Evolutionary conservation across 2,797 vertebrate genomes (phyloP).

Genomic region (Molossus alvarezi): DNA sequence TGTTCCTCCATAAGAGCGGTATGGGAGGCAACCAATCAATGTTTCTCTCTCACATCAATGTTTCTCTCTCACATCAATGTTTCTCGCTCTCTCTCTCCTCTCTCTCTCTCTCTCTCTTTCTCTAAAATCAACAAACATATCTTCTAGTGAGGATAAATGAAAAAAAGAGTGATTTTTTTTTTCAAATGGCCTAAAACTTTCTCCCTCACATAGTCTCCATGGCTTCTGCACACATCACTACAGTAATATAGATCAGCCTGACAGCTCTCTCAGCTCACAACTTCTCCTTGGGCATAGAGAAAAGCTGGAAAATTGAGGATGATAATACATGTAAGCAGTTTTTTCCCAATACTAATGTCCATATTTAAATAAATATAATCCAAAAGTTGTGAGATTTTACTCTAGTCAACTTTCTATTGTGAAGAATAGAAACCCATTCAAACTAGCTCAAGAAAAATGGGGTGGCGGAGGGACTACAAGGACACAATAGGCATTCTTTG

Average conservation of each 20-base stretch:
- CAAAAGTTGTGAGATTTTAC: background rate
- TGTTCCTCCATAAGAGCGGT: background rate
- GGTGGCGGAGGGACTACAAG: accelerated
- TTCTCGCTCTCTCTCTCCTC: background rate
- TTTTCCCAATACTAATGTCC: background rate
- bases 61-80: background rate
- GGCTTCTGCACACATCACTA: background rate
- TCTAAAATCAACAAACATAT: background rate
- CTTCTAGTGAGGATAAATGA: background rate
- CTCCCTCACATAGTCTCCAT: background rate
- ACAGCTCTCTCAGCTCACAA: background rate
- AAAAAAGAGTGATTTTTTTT: background rate
- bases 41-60: background rate
- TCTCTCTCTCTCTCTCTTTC: background rate
- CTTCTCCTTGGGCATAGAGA: background rate
- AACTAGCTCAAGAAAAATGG: background rate
- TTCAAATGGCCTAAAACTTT: background rate
- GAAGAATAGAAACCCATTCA: slow-evolving; percentile 31
- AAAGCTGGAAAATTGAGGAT: slow-evolving; percentile 19
- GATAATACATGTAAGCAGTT: background rate
- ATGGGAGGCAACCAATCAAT: background rate
- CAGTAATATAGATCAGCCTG: background rate
- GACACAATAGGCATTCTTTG: background rate
- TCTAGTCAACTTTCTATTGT: background rate
- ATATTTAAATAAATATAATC: slow-evolving; percentile 33